phyloP scores from a whole-genome alignment of 2,113 vertebrate species.

The Pluvialis apricaria region DNA sequence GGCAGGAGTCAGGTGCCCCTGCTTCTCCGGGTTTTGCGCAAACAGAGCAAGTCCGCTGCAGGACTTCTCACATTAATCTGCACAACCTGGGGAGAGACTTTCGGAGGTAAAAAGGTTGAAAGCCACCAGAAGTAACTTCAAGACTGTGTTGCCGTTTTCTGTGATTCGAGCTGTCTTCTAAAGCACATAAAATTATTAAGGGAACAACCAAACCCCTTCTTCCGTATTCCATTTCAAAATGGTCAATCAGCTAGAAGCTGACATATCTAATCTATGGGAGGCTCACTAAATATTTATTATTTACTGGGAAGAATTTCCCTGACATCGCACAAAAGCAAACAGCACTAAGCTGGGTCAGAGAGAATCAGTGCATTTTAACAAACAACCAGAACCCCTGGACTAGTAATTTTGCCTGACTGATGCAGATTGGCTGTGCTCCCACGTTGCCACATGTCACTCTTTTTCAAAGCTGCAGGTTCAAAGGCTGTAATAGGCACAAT shows the following conservation, averaged over 20 bases:
- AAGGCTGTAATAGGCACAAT: background rate
- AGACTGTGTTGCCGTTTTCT: background rate
- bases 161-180: background rate
- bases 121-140: background rate
- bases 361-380: background rate
- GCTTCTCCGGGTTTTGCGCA: background rate
- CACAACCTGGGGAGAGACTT: background rate
- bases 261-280: background rate
- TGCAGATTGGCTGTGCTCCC: background rate
- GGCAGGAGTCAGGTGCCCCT: constrained; percentile 33
- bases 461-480: background rate
- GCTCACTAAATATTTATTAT: background rate
- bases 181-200: background rate
- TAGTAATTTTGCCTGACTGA: background rate
- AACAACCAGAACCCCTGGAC: background rate
- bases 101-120: background rate
- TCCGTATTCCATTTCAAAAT: background rate
- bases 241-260: background rate
- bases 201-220: background rate
- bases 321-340: background rate
- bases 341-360: background rate
- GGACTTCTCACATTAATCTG: constrained; percentile 34
- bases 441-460: rapidly evolving
- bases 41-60: background rate
- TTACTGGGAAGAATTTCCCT: background rate